Evolutionary conservation across 2,888 invertebrate species (phyloP).

Genomic region (Antitype chi): DNA sequence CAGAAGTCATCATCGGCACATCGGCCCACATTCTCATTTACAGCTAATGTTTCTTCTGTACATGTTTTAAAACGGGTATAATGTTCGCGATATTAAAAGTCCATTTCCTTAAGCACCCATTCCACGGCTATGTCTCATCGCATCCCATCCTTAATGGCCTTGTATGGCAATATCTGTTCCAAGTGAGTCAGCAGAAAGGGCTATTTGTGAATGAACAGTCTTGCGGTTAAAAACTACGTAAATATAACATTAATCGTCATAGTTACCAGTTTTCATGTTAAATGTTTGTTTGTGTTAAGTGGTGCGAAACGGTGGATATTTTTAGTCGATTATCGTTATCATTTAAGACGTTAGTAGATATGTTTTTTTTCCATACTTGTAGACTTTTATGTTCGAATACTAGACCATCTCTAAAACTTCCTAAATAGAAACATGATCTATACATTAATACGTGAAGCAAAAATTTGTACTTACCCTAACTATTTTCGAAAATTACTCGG

Average conservation of each 20-base stretch:
- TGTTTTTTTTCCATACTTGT: slow-evolving; percentile 39
- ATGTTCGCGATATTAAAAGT: slow-evolving; percentile 70
- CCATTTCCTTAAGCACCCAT: slow-evolving; percentile 73
- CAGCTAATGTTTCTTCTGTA: slow-evolving; percentile 58
- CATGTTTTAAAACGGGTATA: slow-evolving; percentile 59
- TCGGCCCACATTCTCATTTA: slow-evolving; percentile 56
- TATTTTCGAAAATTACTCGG: too few relatives aligned
- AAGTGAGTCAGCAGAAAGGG: slow-evolving; percentile 58
- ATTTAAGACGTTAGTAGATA: slow-evolving; percentile 21
- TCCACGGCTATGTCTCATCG: slow-evolving; percentile 68
- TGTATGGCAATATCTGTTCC: slow-evolving; percentile 69
- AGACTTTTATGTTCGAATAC: slow-evolving; percentile 28
- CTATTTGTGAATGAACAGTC: slow-evolving; percentile 56
- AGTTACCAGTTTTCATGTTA: slow-evolving; percentile 35
- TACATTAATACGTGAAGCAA: too few relatives aligned
- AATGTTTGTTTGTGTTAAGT: slow-evolving; percentile 30
- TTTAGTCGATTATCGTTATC: slow-evolving; percentile 43
- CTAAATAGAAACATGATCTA: slow-evolving; percentile 15
- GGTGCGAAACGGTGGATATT: slow-evolving; percentile 35
- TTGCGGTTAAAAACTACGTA: slow-evolving; percentile 56
- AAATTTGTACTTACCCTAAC: too few relatives aligned
- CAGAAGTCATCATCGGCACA: slow-evolving; percentile 54
- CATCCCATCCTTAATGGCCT: slow-evolving; percentile 67
- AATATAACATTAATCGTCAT: slow-evolving; percentile 37
- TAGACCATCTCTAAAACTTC: slow-evolving; percentile 20